A percentile compares a stretch with the other conserved stretches of the same genome.
Conservation (phyloP, 2,888 invertebrate genomes). For the Argynnis bischoffii region DNA sequence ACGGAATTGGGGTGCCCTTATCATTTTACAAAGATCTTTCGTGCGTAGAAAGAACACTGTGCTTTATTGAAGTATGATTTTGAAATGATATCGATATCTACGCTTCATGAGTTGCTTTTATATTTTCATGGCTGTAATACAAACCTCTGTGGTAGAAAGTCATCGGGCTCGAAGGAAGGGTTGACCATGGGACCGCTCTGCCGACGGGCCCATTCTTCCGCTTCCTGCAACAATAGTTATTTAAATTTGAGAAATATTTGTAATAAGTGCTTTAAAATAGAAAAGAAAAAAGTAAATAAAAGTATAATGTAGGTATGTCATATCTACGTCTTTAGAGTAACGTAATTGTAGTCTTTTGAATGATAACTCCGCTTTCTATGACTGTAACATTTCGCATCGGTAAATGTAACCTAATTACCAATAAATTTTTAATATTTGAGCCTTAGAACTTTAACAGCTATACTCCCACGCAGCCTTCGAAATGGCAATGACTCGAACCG, state of each 20-base stretch:
- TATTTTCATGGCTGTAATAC: slow-evolving; percentile 1
- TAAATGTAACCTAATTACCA: not conserved
- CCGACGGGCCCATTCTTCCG: slow-evolving; percentile 66
- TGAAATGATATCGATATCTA: no score
- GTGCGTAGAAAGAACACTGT: no score
- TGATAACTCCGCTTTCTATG: not conserved
- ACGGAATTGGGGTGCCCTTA: no score
- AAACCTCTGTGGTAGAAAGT: slow-evolving; percentile 72
- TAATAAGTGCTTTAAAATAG: not conserved
- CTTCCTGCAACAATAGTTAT: slow-evolving; percentile 56
- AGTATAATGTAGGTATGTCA: not conserved
- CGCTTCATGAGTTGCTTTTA: no score
- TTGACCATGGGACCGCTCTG: slow-evolving; percentile 74
- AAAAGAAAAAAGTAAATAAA: no score
- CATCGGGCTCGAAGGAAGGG: slow-evolving; percentile 79
- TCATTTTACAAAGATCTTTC: no score
- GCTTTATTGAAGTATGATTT: no score
- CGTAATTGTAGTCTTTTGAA: not conserved
- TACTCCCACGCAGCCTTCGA: slow-evolving; percentile 11
- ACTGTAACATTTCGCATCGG: not conserved
- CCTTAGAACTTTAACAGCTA: not conserved
- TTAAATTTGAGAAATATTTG: not conserved
- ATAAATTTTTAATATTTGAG: slow-evolving; percentile 4
- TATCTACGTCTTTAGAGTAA: not conserved
- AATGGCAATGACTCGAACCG: slow-evolving; percentile 17